These are phyloP conservation scores for Balaeniceps rex DNA, from an alignment of 2,113 vertebrate genomes.

Conservation along the genomic window DNA sequence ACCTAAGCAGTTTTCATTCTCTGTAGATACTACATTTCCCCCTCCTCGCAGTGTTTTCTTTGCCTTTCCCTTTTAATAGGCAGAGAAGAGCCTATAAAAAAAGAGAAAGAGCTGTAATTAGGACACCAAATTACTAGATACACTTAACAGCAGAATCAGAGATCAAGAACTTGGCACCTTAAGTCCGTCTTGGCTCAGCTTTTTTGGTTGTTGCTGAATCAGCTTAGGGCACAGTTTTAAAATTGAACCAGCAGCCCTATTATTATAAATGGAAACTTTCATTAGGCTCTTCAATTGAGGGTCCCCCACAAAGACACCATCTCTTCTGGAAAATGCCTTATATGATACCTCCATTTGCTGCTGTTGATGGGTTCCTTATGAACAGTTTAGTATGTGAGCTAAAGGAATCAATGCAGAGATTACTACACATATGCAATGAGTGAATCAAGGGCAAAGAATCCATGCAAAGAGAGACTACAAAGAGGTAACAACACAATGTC, in stretches of 20 bases:
- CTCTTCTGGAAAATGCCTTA: background rate
- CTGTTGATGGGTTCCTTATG: background rate
- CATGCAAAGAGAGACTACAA: background rate
- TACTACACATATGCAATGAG: background rate
- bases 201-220: background rate
- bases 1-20: background rate
- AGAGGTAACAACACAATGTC: background rate
- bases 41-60: background rate
- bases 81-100: background rate
- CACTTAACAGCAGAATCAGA: background rate
- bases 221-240: background rate
- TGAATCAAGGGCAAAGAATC: background rate
- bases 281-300: background rate
- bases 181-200: background rate
- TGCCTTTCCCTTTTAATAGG: background rate
- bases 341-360: background rate
- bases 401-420: background rate
- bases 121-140: background rate
- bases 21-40: background rate
- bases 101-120: background rate
- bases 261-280: background rate
- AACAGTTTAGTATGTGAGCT: background rate
- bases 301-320: background rate
- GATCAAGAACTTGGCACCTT: background rate
- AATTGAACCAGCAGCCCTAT: background rate